Conservation (phyloP, 2,888 invertebrate genomes). For the Plagiodera versicolora region DNA sequence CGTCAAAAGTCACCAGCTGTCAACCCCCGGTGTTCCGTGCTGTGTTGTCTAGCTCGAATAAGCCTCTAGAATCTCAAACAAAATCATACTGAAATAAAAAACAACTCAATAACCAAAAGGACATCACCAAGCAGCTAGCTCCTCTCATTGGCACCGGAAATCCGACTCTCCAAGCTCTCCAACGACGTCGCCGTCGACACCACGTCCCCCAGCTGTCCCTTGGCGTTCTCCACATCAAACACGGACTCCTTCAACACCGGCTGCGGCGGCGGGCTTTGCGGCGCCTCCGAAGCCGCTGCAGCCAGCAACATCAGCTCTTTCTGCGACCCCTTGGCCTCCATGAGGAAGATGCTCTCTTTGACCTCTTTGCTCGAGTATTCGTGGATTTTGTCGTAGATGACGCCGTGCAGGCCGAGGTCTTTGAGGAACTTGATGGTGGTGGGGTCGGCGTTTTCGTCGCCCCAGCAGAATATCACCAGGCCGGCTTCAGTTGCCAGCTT, state of each 20-base stretch:
- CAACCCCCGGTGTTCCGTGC: too few species aligned
- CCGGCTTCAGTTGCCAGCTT: constrained; percentile 77
- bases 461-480: constrained; percentile 95
- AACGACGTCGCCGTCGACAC: constrained; percentile 62
- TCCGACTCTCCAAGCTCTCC: constrained; percentile 55
- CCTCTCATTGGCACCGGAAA: constrained; percentile 43
- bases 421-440: constrained; percentile 84
- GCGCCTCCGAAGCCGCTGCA: constrained; percentile 48
- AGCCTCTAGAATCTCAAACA: too few species aligned
- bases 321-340: constrained; percentile 77
- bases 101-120: constrained; percentile 58
- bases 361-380: constrained; percentile 71
- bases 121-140: constrained; percentile 40
- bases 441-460: constrained; percentile 91
- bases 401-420: constrained; percentile 87
- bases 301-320: constrained; percentile 60
- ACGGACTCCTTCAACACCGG: constrained; percentile 34
- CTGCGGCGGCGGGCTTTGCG: constrained; percentile 35
- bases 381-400: constrained; percentile 94
- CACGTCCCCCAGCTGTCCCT: constrained; percentile 46
- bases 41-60: too few species aligned
- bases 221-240: constrained; percentile 50
- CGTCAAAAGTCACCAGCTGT: too few species aligned
- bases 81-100: too few species aligned
- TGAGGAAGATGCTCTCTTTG: constrained; percentile 80